A percentile compares a stretch with the other conserved stretches of the same genome.
Conservation (phyloP, 1,140 invertebrate species). For the Matsumurasca onukii region DNA sequence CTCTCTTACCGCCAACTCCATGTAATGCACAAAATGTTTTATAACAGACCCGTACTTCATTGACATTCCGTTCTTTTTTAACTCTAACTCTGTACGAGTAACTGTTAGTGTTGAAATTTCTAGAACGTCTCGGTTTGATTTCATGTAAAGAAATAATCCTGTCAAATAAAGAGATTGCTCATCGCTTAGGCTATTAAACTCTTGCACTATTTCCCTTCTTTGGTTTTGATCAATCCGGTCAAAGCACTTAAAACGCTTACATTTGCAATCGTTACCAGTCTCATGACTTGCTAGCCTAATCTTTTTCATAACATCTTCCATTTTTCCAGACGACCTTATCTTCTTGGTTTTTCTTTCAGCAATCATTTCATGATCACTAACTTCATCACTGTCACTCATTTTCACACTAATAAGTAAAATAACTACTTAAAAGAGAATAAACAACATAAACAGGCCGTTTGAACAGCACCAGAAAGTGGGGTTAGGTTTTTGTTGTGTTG, state of each 20-base stretch:
- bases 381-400: slow-evolving; percentile 14
- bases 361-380: background rate
- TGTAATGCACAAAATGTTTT: background rate
- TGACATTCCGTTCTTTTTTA: background rate
- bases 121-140: background rate
- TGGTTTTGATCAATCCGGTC: slow-evolving; percentile 6
- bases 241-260: slow-evolving; percentile 13
- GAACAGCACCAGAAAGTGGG: background rate
- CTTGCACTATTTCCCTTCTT: background rate
- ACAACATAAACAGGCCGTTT: background rate
- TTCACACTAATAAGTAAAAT: background rate
- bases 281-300: background rate
- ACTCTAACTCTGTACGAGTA: background rate
- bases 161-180: slow-evolving; percentile 7
- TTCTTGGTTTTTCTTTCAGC: slow-evolving; percentile 5
- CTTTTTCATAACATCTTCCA: slow-evolving; percentile 17
- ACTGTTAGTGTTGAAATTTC: background rate
- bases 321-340: background rate
- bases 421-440: background rate
- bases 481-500: background rate
- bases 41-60: background rate
- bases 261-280: background rate
- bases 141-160: slow-evolving; percentile 1
- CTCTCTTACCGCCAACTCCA: slow-evolving; percentile 16
- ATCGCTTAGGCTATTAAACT: background rate